Evolutionary conservation across 2,888 invertebrate genomes (phyloP).

Genomic region (Drosophila macrospina): DNA sequence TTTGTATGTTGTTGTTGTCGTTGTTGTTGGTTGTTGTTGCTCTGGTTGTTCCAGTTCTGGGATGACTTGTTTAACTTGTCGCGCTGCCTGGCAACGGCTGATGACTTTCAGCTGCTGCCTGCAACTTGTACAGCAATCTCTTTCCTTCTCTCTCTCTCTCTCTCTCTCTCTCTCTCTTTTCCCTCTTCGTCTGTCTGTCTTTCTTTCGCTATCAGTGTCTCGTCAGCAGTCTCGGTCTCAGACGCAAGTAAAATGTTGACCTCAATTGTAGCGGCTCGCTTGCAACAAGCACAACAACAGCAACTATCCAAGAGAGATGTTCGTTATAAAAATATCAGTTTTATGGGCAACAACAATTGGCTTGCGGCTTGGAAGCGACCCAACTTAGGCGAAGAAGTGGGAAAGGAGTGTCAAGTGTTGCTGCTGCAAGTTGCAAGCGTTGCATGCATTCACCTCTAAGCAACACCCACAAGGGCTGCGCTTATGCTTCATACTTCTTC

Average conservation of each 20-base stretch:
- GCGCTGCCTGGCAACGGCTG: constrained; percentile 35
- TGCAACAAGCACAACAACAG: constrained; percentile 29
- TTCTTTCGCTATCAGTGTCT: constrained; percentile 23
- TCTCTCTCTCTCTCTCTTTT: not conserved
- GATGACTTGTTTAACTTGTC: constrained; percentile 78
- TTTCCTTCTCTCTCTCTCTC: constrained; percentile 6
- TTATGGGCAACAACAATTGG: constrained; percentile 28
- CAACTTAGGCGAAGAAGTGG: not conserved
- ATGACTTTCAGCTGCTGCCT: constrained; percentile 40
- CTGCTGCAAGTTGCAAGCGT: constrained; percentile 8
- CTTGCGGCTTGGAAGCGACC: constrained; percentile 13
- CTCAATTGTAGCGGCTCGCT: constrained; percentile 71
- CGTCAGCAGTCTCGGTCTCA: constrained; percentile 30
- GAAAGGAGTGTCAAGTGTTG: constrained; percentile 37
- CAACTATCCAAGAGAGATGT: constrained; percentile 44
- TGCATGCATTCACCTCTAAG: constrained; percentile 15
- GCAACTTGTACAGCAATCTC: constrained; percentile 28
- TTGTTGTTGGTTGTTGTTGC: constrained; percentile 39
- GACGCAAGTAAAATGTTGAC: constrained; percentile 64
- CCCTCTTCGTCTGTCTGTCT: not conserved
- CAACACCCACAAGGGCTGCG: constrained; percentile 3
- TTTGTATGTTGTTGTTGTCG: constrained; percentile 22
- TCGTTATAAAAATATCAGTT: constrained; percentile 66
- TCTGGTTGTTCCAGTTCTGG: constrained; percentile 74
- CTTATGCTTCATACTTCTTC: constrained; percentile 8